phyloP scores from a whole-genome alignment of 2,113 vertebrate genomes.

The Grallaria varia region DNA sequence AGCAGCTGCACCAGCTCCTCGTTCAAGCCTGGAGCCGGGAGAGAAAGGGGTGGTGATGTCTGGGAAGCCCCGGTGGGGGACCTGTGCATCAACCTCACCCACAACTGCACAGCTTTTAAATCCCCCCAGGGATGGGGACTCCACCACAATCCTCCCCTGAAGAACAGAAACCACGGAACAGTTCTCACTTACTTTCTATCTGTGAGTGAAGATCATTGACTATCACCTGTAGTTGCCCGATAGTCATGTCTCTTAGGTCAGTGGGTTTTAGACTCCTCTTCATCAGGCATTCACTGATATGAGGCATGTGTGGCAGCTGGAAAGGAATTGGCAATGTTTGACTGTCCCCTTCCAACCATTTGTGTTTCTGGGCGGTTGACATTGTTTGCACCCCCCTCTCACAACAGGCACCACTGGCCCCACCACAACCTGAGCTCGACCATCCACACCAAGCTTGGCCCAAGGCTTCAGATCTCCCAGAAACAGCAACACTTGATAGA shows the following conservation, averaged over 20 bases:
- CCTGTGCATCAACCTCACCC: not conserved
- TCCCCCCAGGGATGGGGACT: not conserved
- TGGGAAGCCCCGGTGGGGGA: fast-evolving
- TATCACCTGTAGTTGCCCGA: constrained; percentile 97
- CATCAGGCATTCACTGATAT: constrained; percentile 98
- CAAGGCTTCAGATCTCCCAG: not conserved
- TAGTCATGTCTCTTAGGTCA: constrained; percentile 94
- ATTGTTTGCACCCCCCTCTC: fast-evolving
- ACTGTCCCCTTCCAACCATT: not conserved
- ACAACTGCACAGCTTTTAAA: not conserved
- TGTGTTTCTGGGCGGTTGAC: not conserved
- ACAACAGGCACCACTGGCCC: fast-evolving
- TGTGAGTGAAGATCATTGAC: constrained; percentile 99
- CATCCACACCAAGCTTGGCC: fast-evolving
- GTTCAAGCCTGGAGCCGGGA: constrained; percentile 84
- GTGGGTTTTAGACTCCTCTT: constrained; percentile 94
- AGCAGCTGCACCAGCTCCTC: constrained; percentile 98
- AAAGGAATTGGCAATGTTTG: not conserved
- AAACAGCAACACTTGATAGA: fast-evolving
- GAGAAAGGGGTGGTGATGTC: not conserved
- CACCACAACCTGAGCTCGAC: fast-evolving
- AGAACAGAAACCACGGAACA: too few relatives aligned
- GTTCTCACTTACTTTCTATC: constrained; percentile 89
- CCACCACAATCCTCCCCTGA: too few relatives aligned
- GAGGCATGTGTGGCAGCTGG: constrained; percentile 96